Evolutionary conservation across 1,140 invertebrate genomes (phyloP).

Genomic region (Drosophila hydei): DNA sequence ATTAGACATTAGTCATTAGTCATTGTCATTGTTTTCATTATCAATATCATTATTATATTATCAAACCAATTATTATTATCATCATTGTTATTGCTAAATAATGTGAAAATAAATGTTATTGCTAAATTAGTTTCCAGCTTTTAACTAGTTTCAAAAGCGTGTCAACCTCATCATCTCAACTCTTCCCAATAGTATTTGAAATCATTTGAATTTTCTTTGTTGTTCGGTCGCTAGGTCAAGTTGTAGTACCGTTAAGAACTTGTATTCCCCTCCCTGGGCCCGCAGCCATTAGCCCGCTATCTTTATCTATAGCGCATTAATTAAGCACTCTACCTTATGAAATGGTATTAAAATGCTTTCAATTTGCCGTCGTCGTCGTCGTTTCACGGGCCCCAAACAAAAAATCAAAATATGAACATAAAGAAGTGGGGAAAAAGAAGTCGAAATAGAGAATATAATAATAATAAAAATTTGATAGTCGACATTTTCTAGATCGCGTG

Average conservation of each 20-base stretch:
- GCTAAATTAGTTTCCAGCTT: background rate
- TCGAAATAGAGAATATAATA: slow-evolving; percentile 3
- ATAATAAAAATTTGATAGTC: slow-evolving; percentile 16
- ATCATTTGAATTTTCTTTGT: slow-evolving; percentile 14
- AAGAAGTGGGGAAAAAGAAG: background rate
- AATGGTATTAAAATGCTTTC: slow-evolving; percentile 35
- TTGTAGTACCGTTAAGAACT: slow-evolving; percentile 35
- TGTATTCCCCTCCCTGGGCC: background rate
- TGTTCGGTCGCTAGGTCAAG: slow-evolving; percentile 38
- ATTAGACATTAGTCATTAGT: no score
- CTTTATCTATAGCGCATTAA: slow-evolving; percentile 38
- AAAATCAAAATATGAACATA: slow-evolving; percentile 13
- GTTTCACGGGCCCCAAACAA: background rate
- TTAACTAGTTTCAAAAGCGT: background rate
- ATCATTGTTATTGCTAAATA: no score
- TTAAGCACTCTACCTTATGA: slow-evolving; percentile 28
- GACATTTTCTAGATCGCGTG: slow-evolving; percentile 26
- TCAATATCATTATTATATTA: no score
- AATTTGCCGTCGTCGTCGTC: slow-evolving; percentile 18
- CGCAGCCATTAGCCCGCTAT: background rate
- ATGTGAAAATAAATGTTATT: no score
- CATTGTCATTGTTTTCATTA: no score
- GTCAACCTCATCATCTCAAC: background rate
- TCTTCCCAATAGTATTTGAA: background rate
- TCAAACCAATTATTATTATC: no score